phyloP scores from a whole-genome alignment of 2,888 invertebrate species.

The Macaria liturata region DNA sequence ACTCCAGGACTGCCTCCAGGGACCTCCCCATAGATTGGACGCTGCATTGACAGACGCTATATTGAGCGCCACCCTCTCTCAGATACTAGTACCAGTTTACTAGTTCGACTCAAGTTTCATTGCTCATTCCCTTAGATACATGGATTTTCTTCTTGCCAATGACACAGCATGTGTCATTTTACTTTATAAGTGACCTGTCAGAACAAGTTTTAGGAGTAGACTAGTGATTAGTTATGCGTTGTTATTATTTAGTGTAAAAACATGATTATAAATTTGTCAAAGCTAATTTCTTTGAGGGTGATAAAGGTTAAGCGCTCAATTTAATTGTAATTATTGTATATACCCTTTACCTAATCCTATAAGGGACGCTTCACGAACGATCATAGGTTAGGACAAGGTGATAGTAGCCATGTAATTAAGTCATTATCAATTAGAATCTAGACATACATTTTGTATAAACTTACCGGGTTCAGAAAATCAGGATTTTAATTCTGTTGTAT shows the following conservation, averaged over 20 bases:
- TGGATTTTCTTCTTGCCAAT: neutral
- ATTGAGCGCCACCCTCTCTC: constrained; percentile 62
- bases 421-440: constrained; percentile 48
- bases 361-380: constrained; percentile 66
- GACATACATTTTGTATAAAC: constrained; percentile 19
- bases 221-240: too few relatives aligned
- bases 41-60: constrained; percentile 79
- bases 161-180: too few relatives aligned
- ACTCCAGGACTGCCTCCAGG: constrained; percentile 71
- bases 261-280: neutral
- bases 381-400: constrained; percentile 79
- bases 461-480: constrained; percentile 1
- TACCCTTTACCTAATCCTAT: constrained; percentile 51
- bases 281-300: constrained; percentile 39
- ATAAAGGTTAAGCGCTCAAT: constrained; percentile 60
- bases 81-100: constrained; percentile 8
- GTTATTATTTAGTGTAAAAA: too few relatives aligned
- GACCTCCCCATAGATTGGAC: constrained; percentile 78
- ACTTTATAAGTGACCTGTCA: too few relatives aligned
- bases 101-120: constrained; percentile 8
- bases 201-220: too few relatives aligned
- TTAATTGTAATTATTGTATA: constrained; percentile 76
- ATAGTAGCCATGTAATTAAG: constrained; percentile 71
- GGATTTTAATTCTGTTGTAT: too few relatives aligned
- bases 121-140: neutral